Base-by-base conservation (phyloP, 2,113 vertebrate genomes). In the Actenoides lindsayi region DNA sequence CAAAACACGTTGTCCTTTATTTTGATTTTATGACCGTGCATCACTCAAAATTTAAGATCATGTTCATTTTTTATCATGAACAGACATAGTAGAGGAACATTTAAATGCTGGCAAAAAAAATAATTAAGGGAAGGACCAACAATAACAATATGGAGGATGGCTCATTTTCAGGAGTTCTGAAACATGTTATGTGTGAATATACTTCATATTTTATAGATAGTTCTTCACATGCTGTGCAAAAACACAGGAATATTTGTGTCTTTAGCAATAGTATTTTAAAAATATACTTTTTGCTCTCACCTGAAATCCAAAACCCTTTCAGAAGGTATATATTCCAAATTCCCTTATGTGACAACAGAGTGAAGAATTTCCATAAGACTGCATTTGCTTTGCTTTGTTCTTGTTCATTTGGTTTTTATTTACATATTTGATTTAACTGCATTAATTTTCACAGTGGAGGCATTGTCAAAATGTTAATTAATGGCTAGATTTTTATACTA, bases 381-480 rank as follows among this genome's bases (percentile, higher is more conserved):
- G 11, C 8, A 16, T 81, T 74, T 76, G 54, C 31, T 74, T 70
- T 46, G 13, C 13, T 10, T 50, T 89, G 54, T 70, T 89, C 59
- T 42, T 65, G 3, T 39, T 48, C 23, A 59, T 13, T 64, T 67
- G 19, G 12, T 5, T 88, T 94, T 90, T 83, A n/a, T 73, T 83
- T 88, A 3, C 59, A 17, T 86, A 65, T 23, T 76, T 18, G 1
- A 83, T 88, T 94, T 88, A 71, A 73, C n/a, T 77, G 35, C 39
- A 76, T 83, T 92, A 79, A 48, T 88, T 88, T 54, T 88, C 19
- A 60, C 50, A 50, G 14, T 79, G 70, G 11, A 76, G 37, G 6
- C 59, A 76, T 74, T 83, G 51, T 77, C 62, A 83, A 69, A 94
- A 67, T 46, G 24, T 77, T 93, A 93, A 80, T 68, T 90, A 80